phyloP scores from a whole-genome alignment of 2,888 invertebrate species.

The Tipula helvola region DNA sequence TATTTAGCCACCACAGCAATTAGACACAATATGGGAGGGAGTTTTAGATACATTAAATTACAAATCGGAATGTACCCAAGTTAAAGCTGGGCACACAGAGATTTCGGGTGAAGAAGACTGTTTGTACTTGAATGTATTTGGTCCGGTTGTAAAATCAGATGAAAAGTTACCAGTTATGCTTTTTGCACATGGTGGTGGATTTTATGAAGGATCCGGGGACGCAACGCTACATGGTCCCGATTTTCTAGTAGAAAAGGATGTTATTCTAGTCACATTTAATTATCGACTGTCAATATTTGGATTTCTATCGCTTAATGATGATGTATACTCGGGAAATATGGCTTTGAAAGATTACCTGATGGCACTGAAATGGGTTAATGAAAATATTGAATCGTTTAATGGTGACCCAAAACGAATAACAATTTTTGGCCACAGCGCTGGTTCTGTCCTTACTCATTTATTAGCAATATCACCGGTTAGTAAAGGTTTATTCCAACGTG shows the following conservation, averaged over 20 bases:
- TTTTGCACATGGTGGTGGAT: conserved; percentile 12
- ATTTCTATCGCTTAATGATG: not conserved
- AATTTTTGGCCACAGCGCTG: not conserved
- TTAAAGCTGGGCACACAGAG: not conserved
- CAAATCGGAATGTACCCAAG: not conserved
- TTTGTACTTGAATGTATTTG: not conserved
- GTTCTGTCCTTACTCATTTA: not conserved
- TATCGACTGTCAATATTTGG: not conserved
- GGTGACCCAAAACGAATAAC: not conserved
- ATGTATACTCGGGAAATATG: not conserved
- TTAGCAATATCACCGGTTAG: not conserved
- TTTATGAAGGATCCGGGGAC: not conserved
- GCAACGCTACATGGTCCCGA: not conserved
- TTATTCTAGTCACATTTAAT: conserved; percentile 8
- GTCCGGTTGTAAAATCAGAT: not conserved
- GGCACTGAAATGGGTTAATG: not conserved
- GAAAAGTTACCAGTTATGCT: conserved; percentile 10
- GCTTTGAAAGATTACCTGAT: not conserved
- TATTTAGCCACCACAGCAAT: not conserved
- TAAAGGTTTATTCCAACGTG: not conserved
- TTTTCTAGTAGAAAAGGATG: conserved; percentile 6
- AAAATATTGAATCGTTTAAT: not conserved
- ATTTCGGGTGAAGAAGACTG: not conserved
- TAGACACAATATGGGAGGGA: not conserved
- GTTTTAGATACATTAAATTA: not conserved